Conservation (phyloP, 1,140 invertebrate genomes). For the Drosophila kanapiae region DNA sequence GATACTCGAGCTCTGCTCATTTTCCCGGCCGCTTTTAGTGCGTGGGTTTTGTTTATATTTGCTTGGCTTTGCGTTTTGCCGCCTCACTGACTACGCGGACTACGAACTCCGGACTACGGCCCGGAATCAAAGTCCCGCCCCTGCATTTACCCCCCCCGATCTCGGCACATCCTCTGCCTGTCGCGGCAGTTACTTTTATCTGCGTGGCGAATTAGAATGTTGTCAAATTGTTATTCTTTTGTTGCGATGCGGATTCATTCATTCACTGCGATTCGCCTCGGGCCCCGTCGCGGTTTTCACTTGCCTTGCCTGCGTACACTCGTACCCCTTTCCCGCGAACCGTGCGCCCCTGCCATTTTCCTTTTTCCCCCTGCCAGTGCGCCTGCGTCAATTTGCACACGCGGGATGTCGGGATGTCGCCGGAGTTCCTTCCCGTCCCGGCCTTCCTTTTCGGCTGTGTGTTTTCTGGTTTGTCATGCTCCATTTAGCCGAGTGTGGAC, state of each 20-base stretch:
- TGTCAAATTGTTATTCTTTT: conserved; percentile 85
- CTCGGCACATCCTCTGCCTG: conserved; percentile 14
- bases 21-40: conserved; percentile 34
- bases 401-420: conserved; percentile 42
- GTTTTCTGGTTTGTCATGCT: conserved; percentile 85
- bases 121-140: conserved; percentile 67
- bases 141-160: neutral
- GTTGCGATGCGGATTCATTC: conserved; percentile 82
- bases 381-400: conserved; percentile 50
- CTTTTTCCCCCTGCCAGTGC: neutral
- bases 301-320: conserved; percentile 52
- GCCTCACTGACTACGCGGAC: conserved; percentile 62
- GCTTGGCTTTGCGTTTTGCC: conserved; percentile 81
- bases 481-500: conserved; percentile 85
- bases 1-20: conserved; percentile 40
- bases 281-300: conserved; percentile 45
- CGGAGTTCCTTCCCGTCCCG: conserved; percentile 18
- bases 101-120: conserved; percentile 1
- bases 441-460: conserved; percentile 41
- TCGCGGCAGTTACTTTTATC: conserved; percentile 77
- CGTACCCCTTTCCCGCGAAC: conserved; percentile 56
- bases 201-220: conserved; percentile 84
- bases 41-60: conserved; percentile 76
- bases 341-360: neutral
- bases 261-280: conserved; percentile 73